Evolutionary conservation across 1,140 invertebrate species (phyloP).

Genomic region (Cydia splendana): DNA sequence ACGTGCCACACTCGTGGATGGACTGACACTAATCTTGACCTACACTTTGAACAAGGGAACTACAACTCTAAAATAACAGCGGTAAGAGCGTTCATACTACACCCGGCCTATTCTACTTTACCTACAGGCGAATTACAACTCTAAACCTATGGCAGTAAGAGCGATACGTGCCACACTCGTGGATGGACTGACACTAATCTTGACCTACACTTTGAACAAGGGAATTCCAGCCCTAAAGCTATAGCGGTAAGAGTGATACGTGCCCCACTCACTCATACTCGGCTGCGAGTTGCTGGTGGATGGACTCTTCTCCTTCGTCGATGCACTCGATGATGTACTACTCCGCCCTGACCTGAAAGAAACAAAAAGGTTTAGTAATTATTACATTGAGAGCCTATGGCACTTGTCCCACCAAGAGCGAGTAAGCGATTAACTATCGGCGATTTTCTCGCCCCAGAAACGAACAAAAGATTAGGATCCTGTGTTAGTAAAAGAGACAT

Average conservation of each 20-base stretch:
- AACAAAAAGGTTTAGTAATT: slow-evolving; percentile 9
- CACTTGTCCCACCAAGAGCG: too few species aligned
- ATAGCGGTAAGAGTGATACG: slow-evolving; percentile 41
- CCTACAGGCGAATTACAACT: neutral
- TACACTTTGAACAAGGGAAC: neutral
- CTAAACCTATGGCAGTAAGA: neutral
- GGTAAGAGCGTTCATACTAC: neutral
- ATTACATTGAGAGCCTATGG: too few species aligned
- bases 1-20: slow-evolving; percentile 55
- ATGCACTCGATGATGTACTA: slow-evolving; percentile 68
- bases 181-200: neutral
- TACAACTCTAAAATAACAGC: neutral
- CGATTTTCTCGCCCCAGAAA: too few species aligned
- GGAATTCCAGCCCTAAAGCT: neutral
- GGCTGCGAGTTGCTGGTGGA: slow-evolving; percentile 64
- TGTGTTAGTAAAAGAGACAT: too few species aligned
- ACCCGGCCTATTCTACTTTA: too few species aligned
- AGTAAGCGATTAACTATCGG: too few species aligned
- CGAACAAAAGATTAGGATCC: too few species aligned
- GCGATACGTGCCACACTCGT: slow-evolving; percentile 59
- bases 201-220: neutral
- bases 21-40: neutral
- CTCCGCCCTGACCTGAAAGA: slow-evolving; percentile 62
- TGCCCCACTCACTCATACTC: slow-evolving; percentile 70
- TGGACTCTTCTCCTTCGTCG: slow-evolving; percentile 70